These are phyloP conservation scores for Cygnus atratus DNA, from an alignment of 2,113 vertebrate species.

Conservation along the genomic window DNA sequence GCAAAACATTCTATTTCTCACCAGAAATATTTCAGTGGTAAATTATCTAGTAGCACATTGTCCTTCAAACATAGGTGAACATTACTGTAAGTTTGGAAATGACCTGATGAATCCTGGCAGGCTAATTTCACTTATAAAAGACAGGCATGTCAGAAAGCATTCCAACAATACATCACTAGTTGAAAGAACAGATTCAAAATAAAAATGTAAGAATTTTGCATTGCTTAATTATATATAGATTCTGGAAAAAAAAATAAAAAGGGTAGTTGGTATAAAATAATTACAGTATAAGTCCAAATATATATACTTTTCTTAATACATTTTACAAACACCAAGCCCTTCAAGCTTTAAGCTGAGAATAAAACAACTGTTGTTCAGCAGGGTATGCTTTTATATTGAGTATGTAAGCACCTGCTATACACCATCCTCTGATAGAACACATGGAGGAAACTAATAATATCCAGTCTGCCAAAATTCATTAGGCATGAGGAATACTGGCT, in stretches of 20 bases:
- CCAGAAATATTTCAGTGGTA: not conserved
- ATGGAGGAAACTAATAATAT: not conserved
- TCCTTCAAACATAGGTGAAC: not conserved
- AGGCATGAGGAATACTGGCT: not conserved
- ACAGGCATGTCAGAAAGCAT: not conserved
- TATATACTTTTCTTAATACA: not conserved
- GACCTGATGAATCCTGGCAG: not conserved
- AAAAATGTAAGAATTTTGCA: not conserved
- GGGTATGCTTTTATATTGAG: not conserved
- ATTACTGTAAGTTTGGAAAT: not conserved
- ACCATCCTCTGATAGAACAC: not conserved
- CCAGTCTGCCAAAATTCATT: constrained; percentile 23
- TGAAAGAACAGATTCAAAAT: not conserved
- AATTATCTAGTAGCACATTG: not conserved
- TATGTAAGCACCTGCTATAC: not conserved
- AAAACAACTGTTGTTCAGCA: not conserved
- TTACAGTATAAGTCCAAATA: not conserved
- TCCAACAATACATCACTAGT: not conserved
- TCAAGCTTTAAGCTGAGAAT: not conserved
- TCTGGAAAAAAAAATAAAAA: not conserved
- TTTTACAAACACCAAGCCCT: not conserved
- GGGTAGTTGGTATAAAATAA: not conserved
- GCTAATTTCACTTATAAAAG: not conserved
- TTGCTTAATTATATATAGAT: not conserved
- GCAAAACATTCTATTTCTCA: not conserved